phyloP scores from a whole-genome alignment of 2,113 vertebrate species.

The Brienomyrus brachyistius region DNA sequence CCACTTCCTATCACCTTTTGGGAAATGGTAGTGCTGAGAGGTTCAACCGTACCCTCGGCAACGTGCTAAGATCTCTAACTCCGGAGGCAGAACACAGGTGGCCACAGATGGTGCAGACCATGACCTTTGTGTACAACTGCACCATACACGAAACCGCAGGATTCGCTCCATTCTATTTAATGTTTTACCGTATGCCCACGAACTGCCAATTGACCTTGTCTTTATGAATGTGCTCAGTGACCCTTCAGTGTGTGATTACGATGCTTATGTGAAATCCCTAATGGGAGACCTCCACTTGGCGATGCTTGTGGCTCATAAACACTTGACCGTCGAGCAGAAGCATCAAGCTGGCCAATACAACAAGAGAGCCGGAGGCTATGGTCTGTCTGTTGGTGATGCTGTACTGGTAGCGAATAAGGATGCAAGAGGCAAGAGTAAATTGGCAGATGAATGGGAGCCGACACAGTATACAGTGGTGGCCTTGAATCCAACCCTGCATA shows the following conservation, averaged over 20 bases:
- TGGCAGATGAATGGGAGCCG: neutral
- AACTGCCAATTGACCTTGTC: neutral
- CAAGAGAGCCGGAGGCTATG: neutral
- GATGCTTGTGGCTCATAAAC: neutral
- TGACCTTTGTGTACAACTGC: too few species aligned
- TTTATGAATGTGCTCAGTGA: neutral
- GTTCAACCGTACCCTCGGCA: too few species aligned
- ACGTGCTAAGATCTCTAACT: too few species aligned
- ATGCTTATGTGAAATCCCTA: neutral
- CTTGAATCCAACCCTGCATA: too few species aligned
- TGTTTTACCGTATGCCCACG: neutral
- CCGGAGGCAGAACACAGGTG: too few species aligned
- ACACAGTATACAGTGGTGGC: too few species aligned
- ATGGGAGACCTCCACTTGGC: neutral
- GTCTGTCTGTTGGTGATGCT: neutral
- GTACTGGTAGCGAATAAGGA: neutral
- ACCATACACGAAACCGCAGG: too few species aligned
- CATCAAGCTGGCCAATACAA: neutral
- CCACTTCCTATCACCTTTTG: too few species aligned
- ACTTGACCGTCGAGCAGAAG: neutral
- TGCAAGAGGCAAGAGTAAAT: neutral
- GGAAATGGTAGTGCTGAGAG: too few species aligned
- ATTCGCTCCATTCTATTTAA: neutral
- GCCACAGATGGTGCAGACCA: too few species aligned
- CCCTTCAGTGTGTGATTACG: neutral